Percentiles rank a stretch among this genome's conserved stretches.
phyloP scores from a whole-genome alignment of 2,888 invertebrate species.

The Himalopsyche kuldschensis region DNA sequence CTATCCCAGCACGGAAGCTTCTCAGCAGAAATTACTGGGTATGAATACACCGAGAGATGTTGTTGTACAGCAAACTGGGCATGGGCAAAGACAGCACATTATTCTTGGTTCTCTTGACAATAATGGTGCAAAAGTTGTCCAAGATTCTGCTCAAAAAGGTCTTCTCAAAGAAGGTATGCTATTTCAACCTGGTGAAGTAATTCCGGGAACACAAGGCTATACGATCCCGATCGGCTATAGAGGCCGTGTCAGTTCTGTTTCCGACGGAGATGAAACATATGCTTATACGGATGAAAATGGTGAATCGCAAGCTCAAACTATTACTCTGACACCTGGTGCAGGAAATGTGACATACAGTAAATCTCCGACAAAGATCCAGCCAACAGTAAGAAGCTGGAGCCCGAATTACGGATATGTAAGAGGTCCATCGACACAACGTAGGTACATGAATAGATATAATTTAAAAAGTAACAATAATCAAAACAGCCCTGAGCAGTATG shows the following conservation, averaged over 20 bases:
- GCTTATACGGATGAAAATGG: conserved; percentile 61
- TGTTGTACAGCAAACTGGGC: conserved; percentile 55
- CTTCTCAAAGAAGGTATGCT: conserved; percentile 60
- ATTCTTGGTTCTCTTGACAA: conserved; percentile 61
- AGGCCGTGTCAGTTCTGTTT: conserved; percentile 65
- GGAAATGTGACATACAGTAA: conserved; percentile 47
- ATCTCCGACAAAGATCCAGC: conserved; percentile 17
- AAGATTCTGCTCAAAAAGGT: conserved; percentile 55
- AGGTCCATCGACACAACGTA: neutral
- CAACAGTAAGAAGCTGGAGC: conserved; percentile 25
- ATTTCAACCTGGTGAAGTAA: conserved; percentile 65
- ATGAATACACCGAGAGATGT: conserved; percentile 47
- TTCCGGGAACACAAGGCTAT: conserved; percentile 70
- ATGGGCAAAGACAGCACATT: conserved; percentile 66
- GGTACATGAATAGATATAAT: conserved; percentile 29
- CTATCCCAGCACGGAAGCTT: conserved; percentile 48
- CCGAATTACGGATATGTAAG: conserved; percentile 5
- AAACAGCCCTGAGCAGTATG: conserved; percentile 67
- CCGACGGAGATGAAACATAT: conserved; percentile 63
- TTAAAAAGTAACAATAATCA: conserved; percentile 45
- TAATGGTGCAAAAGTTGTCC: conserved; percentile 64
- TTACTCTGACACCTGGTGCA: conserved; percentile 57
- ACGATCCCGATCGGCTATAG: conserved; percentile 70
- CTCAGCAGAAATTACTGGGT: conserved; percentile 50
- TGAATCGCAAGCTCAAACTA: conserved; percentile 70